A percentile compares a stretch with the other conserved stretches of the same genome.
Conservation (phyloP, 2,797 vertebrate species). For the Oryzias dopingdopingensis region DNA sequence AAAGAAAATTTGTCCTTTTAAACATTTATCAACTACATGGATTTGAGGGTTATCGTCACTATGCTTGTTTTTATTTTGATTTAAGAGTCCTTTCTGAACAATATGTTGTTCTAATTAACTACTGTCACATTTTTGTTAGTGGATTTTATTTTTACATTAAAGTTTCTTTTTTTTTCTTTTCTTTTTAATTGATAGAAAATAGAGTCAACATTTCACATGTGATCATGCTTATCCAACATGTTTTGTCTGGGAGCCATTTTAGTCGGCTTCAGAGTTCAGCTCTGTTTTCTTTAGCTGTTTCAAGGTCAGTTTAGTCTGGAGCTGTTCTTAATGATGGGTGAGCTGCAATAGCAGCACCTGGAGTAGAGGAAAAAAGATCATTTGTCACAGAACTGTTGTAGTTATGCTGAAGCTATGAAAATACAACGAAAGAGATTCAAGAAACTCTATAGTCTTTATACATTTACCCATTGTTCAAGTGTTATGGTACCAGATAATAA, state of each 20-base stretch:
- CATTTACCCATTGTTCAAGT: too few relatives aligned
- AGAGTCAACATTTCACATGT: slow-evolving; percentile 39
- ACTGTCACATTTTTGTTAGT: slow-evolving; percentile 7
- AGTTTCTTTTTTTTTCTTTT: slow-evolving; percentile 2
- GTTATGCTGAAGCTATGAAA: not conserved
- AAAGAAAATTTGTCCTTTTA: slow-evolving; percentile 5
- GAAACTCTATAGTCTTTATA: too few relatives aligned
- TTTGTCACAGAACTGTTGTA: slow-evolving; percentile 4
- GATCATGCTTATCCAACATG: slow-evolving; percentile 41
- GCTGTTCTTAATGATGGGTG: slow-evolving; percentile 3
- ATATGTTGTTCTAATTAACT: too few relatives aligned
- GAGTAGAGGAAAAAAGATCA: not conserved
- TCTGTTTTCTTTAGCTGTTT: slow-evolving; percentile 33
- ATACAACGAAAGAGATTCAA: not conserved
- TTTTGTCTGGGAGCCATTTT: slow-evolving; percentile 56
- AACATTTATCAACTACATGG: slow-evolving; percentile 1
- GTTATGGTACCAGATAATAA: too few relatives aligned
- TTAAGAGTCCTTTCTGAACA: too few relatives aligned
- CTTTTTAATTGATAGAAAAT: slow-evolving; percentile 32
- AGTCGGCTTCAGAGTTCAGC: slow-evolving; percentile 2
- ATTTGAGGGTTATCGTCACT: not conserved
- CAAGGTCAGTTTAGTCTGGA: slow-evolving; percentile 56
- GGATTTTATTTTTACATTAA: not conserved
- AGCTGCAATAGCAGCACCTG: slow-evolving; percentile 6
- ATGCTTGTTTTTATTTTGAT: too few relatives aligned